These are phyloP conservation scores for Anarhynchus alexandrinus DNA, from an alignment of 2,113 vertebrate species.

Conservation along the genomic window DNA sequence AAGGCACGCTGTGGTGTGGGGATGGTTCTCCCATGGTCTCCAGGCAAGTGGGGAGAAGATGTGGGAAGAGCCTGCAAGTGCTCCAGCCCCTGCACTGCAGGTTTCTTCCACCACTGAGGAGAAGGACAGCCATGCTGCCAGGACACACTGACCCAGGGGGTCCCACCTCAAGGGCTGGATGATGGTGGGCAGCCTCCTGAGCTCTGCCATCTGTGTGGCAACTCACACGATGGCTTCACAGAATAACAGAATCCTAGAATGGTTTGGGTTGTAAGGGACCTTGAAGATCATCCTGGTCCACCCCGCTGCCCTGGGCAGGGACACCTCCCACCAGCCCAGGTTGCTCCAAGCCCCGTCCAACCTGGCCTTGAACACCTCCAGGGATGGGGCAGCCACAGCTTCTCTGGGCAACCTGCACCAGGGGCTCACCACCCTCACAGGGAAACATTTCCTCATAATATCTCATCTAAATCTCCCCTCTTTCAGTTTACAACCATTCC, in stretches of 20 bases:
- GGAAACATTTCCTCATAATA: too few relatives aligned
- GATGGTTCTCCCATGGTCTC: not conserved
- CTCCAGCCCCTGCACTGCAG: not conserved
- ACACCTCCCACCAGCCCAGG: not conserved
- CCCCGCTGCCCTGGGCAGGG: too few relatives aligned
- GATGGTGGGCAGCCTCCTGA: not conserved
- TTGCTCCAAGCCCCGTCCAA: not conserved
- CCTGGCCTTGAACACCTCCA: not conserved
- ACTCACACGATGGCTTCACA: not conserved
- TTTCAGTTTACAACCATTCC: too few relatives aligned
- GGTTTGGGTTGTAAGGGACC: not conserved
- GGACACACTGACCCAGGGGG: not conserved
- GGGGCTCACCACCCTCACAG: too few relatives aligned
- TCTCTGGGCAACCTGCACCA: too few relatives aligned
- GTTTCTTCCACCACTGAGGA: rapidly evolving
- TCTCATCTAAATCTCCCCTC: too few relatives aligned
- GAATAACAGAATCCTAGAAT: not conserved
- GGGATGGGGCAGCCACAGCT: not conserved
- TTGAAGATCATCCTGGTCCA: not conserved
- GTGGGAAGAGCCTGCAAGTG: rapidly evolving
- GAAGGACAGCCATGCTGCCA: not conserved
- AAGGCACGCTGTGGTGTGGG: rapidly evolving
- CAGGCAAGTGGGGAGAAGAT: too few relatives aligned
- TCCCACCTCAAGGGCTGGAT: not conserved
- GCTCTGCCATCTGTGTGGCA: rapidly evolving